Conservation (phyloP, 1,140 invertebrate genomes). For the Centruroides vittatus region DNA sequence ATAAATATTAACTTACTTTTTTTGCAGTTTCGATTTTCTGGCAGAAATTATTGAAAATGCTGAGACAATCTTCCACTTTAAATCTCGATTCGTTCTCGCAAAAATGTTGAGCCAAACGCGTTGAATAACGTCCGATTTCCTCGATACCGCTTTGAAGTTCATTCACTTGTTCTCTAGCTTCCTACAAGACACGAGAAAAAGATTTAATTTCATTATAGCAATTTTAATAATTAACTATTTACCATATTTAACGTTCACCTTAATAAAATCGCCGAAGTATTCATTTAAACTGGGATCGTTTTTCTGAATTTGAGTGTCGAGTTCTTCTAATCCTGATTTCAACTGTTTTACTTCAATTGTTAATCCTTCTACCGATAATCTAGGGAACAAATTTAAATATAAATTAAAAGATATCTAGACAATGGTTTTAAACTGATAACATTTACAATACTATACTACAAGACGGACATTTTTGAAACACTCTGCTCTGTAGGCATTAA, state of each 20-base stretch:
- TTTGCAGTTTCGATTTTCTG: constrained; percentile 28
- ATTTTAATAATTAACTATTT: too few relatives aligned
- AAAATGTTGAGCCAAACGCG: constrained; percentile 72
- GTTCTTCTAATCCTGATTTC: constrained; percentile 55
- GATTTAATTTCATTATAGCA: neutral
- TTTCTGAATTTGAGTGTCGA: constrained; percentile 62
- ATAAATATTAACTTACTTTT: constrained; percentile 2
- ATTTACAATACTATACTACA: too few relatives aligned
- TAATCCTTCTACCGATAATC: constrained; percentile 77
- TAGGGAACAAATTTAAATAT: constrained; percentile 26
- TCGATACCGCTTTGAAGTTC: constrained; percentile 25
- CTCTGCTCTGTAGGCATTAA: too few relatives aligned
- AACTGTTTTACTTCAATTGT: constrained; percentile 69
- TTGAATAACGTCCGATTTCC: constrained; percentile 23
- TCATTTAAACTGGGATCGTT: constrained; percentile 69
- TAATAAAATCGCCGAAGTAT: constrained; percentile 73
- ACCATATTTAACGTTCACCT: constrained; percentile 35
- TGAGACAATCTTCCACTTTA: constrained; percentile 87
- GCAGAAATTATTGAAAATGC: constrained; percentile 71
- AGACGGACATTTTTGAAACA: too few relatives aligned
- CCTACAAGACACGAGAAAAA: constrained; percentile 20
- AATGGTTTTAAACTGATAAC: too few relatives aligned
- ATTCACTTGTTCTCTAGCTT: constrained; percentile 24
- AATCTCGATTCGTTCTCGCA: constrained; percentile 80
- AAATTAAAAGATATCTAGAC: neutral